Conservation (phyloP, 2,113 vertebrate genomes). For the Tor tambroides region DNA sequence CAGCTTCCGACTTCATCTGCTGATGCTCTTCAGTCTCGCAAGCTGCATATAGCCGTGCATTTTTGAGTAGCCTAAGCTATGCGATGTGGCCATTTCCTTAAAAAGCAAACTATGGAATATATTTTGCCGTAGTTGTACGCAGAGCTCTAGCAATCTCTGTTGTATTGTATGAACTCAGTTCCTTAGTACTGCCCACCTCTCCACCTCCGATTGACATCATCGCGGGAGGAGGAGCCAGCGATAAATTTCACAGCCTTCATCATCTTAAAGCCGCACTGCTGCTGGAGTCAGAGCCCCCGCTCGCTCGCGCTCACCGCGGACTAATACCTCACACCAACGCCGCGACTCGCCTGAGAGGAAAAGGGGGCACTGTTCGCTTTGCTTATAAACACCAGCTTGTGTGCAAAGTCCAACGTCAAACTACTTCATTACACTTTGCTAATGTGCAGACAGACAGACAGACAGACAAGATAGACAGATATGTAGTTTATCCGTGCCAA, state of each 20-base stretch:
- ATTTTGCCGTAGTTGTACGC: conserved; percentile 72
- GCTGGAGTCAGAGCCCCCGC: conserved; percentile 65
- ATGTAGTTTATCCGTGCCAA: neutral
- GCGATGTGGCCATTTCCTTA: neutral
- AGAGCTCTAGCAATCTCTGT: conserved; percentile 79
- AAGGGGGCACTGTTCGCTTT: conserved; percentile 81
- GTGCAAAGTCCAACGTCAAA: conserved; percentile 45
- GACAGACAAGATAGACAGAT: neutral
- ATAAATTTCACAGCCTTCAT: conserved; percentile 71
- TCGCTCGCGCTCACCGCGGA: conserved; percentile 37
- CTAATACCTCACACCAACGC: conserved; percentile 24
- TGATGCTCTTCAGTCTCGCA: conserved; percentile 1
- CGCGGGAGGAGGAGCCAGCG: conserved; percentile 72
- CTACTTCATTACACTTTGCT: conserved; percentile 40
- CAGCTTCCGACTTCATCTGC: conserved; percentile 11
- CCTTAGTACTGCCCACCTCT: conserved; percentile 76
- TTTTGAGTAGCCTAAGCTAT: neutral
- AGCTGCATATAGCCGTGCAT: neutral
- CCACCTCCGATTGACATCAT: conserved; percentile 78
- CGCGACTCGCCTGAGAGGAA: conserved; percentile 63
- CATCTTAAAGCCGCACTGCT: conserved; percentile 81
- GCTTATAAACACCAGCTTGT: conserved; percentile 54
- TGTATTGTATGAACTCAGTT: conserved; percentile 81
- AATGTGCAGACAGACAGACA: conserved; percentile 24
- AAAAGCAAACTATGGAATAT: neutral